Evolutionary conservation across 2,888 invertebrate species (phyloP).

Genomic region (Erannis defoliaria): DNA sequence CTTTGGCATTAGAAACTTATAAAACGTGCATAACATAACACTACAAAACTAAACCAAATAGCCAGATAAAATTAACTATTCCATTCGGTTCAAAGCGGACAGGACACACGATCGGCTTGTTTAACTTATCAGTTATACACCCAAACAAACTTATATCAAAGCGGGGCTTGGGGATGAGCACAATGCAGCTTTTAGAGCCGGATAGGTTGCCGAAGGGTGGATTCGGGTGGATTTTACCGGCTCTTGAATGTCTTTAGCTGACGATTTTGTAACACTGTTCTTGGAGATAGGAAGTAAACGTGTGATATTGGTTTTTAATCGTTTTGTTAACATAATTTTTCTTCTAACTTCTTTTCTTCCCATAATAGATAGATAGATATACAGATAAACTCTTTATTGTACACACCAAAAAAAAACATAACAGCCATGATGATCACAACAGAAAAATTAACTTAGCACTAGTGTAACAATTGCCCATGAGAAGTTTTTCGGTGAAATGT

Average conservation of each 20-base stretch:
- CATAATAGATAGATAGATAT: no score
- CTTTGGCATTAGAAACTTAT: no score
- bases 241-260: slow-evolving; percentile 6
- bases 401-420: no score
- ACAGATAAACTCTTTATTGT: no score
- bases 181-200: slow-evolving; percentile 35
- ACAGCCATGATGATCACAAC: no score
- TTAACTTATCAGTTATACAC: slow-evolving; percentile 28
- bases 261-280: neutral
- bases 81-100: slow-evolving; percentile 14
- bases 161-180: slow-evolving; percentile 31
- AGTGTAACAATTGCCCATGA: no score
- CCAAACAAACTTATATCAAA: slow-evolving; percentile 41
- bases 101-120: slow-evolving; percentile 20
- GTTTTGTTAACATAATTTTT: neutral
- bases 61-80: slow-evolving; percentile 14
- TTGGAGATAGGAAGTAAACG: neutral
- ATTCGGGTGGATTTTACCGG: slow-evolving; percentile 21
- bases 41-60: slow-evolving; percentile 1
- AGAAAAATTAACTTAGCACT: no score
- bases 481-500: no score
- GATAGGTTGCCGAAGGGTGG: slow-evolving; percentile 4
- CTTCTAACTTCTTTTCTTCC: no score
- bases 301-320: neutral
- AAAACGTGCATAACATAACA: no score